These are phyloP conservation scores for Distichodus sexfasciatus DNA, from an alignment of 2,797 vertebrate species.

Conservation along the genomic window DNA sequence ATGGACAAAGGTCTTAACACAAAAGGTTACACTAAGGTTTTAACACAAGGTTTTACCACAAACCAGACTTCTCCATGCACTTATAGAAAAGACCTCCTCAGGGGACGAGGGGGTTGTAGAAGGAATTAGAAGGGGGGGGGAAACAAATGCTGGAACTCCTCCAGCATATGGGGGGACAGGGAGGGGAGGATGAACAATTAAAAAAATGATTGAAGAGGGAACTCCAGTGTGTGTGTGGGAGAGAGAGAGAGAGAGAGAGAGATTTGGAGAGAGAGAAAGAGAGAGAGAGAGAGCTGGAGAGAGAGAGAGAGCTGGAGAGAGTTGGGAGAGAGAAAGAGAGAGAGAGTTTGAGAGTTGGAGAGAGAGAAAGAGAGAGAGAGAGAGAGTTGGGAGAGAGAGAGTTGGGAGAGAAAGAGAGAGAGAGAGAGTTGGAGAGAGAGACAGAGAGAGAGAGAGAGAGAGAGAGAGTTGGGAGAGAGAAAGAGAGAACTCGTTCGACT, in stretches of 20 bases:
- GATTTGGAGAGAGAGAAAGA: conserved; percentile 2
- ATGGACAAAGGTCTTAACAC: too few relatives aligned
- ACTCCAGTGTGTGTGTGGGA: too few relatives aligned
- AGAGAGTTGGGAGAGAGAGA: not conserved
- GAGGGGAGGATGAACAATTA: not conserved
- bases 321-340: not conserved
- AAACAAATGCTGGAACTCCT: too few relatives aligned
- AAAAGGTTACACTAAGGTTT: too few relatives aligned
- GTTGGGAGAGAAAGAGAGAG: conserved; percentile 11
- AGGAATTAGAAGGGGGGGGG: not conserved
- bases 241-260: too few relatives aligned
- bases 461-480: conserved; percentile 3
- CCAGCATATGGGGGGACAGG: too few relatives aligned
- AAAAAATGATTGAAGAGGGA: too few relatives aligned
- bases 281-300: not conserved
- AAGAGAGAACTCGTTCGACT: conserved; percentile 1
- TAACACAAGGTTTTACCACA: too few relatives aligned
- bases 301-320: not conserved
- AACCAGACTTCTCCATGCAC: too few relatives aligned
- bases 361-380: not conserved
- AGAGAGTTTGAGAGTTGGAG: not conserved
- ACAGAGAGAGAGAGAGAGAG: not conserved
- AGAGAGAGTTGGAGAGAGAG: conserved; percentile 9
- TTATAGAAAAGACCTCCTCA: not conserved
- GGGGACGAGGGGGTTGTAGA: not conserved